Evolutionary conservation across 2,888 invertebrate genomes (phyloP).

Genomic region (Dorcus parallelipipedus): DNA sequence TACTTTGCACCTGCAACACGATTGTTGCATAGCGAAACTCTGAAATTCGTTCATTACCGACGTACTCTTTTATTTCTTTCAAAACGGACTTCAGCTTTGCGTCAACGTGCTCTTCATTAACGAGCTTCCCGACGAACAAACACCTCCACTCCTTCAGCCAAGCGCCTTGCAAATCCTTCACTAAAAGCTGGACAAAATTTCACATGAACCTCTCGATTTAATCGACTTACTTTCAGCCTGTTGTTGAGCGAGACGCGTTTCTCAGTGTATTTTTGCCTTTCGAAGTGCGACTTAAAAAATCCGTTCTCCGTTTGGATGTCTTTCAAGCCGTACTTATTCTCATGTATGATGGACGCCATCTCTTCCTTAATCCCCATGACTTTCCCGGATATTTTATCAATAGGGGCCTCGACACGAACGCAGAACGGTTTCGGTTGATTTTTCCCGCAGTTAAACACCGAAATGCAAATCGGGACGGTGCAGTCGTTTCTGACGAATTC

Average conservation of each 20-base stretch:
- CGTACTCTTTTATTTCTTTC: slow-evolving; percentile 3
- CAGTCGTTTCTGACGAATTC: slow-evolving; percentile 27
- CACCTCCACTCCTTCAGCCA: slow-evolving; percentile 65
- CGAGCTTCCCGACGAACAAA: slow-evolving; percentile 59
- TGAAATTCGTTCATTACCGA: background rate
- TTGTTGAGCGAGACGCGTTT: slow-evolving; percentile 16
- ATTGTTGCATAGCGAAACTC: background rate
- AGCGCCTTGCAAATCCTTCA: slow-evolving; percentile 57
- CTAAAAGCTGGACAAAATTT: slow-evolving; percentile 51
- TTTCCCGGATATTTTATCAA: slow-evolving; percentile 21
- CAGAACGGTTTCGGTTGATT: slow-evolving; percentile 34
- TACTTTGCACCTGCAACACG: slow-evolving; percentile 23
- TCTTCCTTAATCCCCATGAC: slow-evolving; percentile 31
- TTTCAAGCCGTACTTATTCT: slow-evolving; percentile 29
- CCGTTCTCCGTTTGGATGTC: slow-evolving; percentile 18
- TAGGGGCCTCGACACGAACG: slow-evolving; percentile 33
- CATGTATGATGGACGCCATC: slow-evolving; percentile 32
- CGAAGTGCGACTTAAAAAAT: slow-evolving; percentile 24
- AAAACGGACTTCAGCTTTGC: slow-evolving; percentile 50
- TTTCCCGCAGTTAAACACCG: slow-evolving; percentile 42
- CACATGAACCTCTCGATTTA: background rate
- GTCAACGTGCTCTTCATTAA: slow-evolving; percentile 50
- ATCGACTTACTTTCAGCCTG: slow-evolving; percentile 20
- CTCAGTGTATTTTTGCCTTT: slow-evolving; percentile 28
- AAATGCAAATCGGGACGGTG: slow-evolving; percentile 37